A percentile compares a stretch with the other conserved stretches of the same genome.
These are phyloP conservation scores for Diarsia rubi DNA, from an alignment of 2,888 invertebrate genomes.

Conservation along the genomic window DNA sequence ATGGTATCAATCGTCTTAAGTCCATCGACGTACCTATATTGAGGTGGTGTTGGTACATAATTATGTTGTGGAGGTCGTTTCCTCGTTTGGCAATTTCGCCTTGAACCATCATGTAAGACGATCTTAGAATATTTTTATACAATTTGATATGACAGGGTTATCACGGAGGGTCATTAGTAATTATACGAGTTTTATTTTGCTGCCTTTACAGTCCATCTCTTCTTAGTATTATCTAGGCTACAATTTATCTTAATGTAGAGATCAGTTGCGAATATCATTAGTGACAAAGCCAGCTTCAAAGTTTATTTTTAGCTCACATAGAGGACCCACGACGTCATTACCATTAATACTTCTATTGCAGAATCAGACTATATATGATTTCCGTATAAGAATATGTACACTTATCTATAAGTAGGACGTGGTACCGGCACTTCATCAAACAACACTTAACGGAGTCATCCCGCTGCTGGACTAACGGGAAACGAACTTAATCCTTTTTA, in stretches of 20 bases:
- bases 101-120: conserved; percentile 74
- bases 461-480: conserved; percentile 83
- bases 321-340: conserved; percentile 18
- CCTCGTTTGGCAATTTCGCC: conserved; percentile 75
- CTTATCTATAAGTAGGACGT: conserved; percentile 41
- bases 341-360: conserved; percentile 29
- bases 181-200: conserved; percentile 19
- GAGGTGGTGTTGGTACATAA: conserved; percentile 41
- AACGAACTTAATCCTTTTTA: conserved; percentile 85
- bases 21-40: conserved; percentile 15
- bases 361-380: conserved; percentile 14
- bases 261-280: conserved; percentile 12
- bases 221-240: neutral
- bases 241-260: conserved; percentile 1
- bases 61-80: conserved; percentile 73
- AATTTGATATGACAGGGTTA: conserved; percentile 45
- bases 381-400: conserved; percentile 48
- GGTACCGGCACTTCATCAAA: conserved; percentile 70
- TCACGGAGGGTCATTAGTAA: conserved; percentile 42
- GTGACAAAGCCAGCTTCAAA: conserved; percentile 11
- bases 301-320: conserved; percentile 44
- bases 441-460: conserved; percentile 79
- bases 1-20: conserved; percentile 35
- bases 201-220: conserved; percentile 3
- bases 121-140: conserved; percentile 34